Evolutionary conservation across 2,888 invertebrate genomes (phyloP).

Genomic region (Gastrophysa polygoni): DNA sequence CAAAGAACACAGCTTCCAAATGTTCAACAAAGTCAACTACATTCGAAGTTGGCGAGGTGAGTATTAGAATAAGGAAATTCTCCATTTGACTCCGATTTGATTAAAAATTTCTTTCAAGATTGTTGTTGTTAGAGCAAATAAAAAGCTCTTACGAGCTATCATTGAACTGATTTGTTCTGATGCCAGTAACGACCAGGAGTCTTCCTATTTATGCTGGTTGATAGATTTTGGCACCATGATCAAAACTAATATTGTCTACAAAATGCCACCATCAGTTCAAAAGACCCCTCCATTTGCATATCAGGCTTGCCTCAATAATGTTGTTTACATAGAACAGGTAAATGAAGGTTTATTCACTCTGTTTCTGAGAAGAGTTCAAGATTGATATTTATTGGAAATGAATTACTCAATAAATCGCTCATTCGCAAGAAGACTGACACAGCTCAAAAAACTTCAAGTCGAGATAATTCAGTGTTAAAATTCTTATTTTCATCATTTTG

Average conservation of each 20-base stretch:
- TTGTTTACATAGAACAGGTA: conserved; percentile 43
- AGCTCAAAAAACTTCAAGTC: no score
- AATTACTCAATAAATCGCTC: no score
- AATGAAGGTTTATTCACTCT: background rate
- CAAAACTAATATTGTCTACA: conserved; percentile 35
- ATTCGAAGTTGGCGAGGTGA: conserved; percentile 35
- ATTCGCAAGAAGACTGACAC: no score
- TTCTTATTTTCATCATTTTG: no score
- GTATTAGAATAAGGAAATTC: background rate
- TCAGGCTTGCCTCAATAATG: conserved; percentile 45
- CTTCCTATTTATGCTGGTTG: conserved; percentile 42
- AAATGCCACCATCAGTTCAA: conserved; percentile 36
- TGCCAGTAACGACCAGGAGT: background rate
- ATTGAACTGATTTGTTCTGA: conserved; percentile 31
- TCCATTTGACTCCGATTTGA: background rate
- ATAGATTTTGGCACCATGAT: conserved; percentile 44
- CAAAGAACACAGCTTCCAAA: background rate
- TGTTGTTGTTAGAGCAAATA: conserved; percentile 33
- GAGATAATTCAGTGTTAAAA: no score
- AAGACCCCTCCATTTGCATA: conserved; percentile 34
- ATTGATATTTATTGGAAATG: no score
- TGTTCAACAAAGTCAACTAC: background rate
- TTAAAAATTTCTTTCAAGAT: conserved; percentile 35
- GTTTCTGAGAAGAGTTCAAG: no score
- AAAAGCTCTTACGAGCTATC: conserved; percentile 36